Evolutionary conservation across 2,113 vertebrate genomes (phyloP), one percentile per base, ranked within the genome.

Genomic region (Burhinus bistriatus): DNA sequence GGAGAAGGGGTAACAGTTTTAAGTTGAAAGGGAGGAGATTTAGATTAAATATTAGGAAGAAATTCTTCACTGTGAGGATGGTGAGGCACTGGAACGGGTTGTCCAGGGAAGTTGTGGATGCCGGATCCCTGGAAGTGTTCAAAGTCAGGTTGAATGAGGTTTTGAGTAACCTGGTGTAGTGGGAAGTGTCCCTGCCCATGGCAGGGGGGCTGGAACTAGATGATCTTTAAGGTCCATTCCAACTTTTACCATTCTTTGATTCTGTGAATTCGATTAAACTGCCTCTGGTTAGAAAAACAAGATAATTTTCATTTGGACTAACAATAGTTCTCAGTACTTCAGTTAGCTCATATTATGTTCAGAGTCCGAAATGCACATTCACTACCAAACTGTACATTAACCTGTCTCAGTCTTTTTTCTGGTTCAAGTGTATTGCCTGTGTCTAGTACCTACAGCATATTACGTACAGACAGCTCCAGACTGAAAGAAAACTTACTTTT

Each of bases 401-500:
- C 8, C 9, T 78, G 6, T 19, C n/a, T 79, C 51, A 66, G 26
- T 2, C 5, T 8, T 49, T 55, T 34, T 44, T 42, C 29, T 72
- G 15, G 6, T 88, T 40, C 26, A 77, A 71, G 19, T n/a, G 2
- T 20, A 38, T n/a, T 83, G 20, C 23, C 12, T 72, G 0, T 57
- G 14, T 55, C 36, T 65, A 62, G 16, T n/a, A 45, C 3, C 6
- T 75, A 42, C 18, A 61, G 11, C 12, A 29, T 21, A 66, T 32
- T 36, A 22, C 19, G 5, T 45, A 66, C 5, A 45, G 27, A 62
- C 4, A 42, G 3, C 3, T 78, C 38, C 12, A 59, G 29, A 70
- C 0, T 29, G 9, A 54, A 54, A 76, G 8, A 69, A 68, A 58
- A 86, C 13, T 3, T 11, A 9, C 1, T 2, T 12, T 4, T 27